Evolutionary conservation across 2,888 invertebrate genomes (phyloP).

Genomic region (Rhagonycha fulva): DNA sequence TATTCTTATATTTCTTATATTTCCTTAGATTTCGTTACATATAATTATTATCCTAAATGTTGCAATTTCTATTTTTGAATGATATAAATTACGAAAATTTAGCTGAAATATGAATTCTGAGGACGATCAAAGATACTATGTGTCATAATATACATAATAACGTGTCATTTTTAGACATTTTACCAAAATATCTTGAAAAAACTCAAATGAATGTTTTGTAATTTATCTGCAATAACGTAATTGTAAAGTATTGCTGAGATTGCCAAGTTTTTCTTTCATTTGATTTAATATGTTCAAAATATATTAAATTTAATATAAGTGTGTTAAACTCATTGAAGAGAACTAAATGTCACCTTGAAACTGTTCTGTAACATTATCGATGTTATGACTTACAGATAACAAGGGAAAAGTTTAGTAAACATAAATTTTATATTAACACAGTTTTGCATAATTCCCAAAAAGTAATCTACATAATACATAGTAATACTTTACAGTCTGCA

Average conservation of each 20-base stretch:
- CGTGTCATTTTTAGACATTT: no score
- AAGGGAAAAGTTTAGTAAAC: background rate
- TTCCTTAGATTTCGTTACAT: no score
- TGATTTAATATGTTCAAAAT: background rate
- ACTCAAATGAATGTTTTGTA: background rate
- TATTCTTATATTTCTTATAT: no score
- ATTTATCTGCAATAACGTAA: background rate
- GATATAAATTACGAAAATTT: no score
- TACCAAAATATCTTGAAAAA: no score
- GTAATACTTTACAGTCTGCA: no score
- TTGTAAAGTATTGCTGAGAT: background rate
- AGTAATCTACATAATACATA: background rate
- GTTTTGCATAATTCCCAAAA: background rate
- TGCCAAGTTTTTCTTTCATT: background rate
- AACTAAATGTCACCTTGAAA: conserved; percentile 5
- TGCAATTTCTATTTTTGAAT: no score
- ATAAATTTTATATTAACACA: background rate
- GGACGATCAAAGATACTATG: no score
- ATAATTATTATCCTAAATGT: no score
- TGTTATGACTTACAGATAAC: background rate
- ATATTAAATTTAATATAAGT: background rate
- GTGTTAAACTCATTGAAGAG: background rate
- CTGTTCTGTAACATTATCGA: background rate
- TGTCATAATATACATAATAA: no score
- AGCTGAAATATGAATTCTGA: no score